Percentiles rank a stretch among this genome's conserved stretches.
Conservation (phyloP, 2,888 invertebrate species). For the Diaperis boleti region DNA sequence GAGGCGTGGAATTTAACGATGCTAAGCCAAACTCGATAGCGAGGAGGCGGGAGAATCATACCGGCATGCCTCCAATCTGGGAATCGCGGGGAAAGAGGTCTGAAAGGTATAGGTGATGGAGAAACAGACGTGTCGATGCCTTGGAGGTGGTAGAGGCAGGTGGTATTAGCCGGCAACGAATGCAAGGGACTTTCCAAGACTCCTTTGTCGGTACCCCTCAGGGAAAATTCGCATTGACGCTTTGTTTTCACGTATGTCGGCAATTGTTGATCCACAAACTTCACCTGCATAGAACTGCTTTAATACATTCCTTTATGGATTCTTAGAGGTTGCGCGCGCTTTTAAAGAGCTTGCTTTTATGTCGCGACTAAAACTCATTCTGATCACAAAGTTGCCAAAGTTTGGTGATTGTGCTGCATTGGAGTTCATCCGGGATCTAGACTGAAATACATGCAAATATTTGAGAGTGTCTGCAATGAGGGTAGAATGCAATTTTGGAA, state of each 20-base stretch:
- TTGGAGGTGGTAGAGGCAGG: constrained; percentile 88
- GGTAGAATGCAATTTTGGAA: no score
- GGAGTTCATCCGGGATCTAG: no score
- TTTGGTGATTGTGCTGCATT: no score
- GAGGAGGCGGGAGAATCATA: constrained; percentile 71
- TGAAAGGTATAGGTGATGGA: constrained; percentile 69
- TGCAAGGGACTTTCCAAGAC: constrained; percentile 86
- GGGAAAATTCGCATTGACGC: constrained; percentile 87
- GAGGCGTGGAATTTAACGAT: constrained; percentile 85
- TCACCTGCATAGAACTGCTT: constrained; percentile 62
- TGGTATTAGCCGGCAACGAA: constrained; percentile 88
- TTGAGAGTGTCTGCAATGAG: no score
- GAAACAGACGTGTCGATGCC: constrained; percentile 72
- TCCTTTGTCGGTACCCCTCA: constrained; percentile 84
- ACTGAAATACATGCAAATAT: no score
- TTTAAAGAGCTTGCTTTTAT: no score
- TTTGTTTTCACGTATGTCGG: constrained; percentile 88
- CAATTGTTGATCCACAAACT: constrained; percentile 86
- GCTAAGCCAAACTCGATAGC: constrained; percentile 88
- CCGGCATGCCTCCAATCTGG: constrained; percentile 68
- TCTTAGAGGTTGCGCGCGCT: no score
- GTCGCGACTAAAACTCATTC: no score
- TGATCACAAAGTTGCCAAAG: no score
- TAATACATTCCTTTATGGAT: constrained; percentile 1
- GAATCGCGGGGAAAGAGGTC: constrained; percentile 70